These are phyloP conservation scores for Gadus macrocephalus DNA, from an alignment of 2,113 vertebrate genomes.

Conservation along the genomic window DNA sequence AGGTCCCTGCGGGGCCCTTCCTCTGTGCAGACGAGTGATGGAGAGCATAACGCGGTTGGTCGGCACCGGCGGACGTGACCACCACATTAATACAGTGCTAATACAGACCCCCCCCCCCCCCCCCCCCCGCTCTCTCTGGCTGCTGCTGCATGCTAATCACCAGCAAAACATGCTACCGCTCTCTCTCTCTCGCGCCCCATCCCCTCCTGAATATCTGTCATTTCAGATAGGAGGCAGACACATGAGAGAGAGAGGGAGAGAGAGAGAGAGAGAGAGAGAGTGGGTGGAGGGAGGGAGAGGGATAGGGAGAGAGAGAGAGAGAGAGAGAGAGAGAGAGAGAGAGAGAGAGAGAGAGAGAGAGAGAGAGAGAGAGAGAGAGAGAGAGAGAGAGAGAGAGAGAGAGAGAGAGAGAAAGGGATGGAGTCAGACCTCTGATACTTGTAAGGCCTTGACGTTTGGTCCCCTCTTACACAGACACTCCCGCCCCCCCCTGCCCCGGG, in stretches of 20 bases:
- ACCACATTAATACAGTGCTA: constrained; percentile 66
- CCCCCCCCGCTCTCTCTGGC: not conserved
- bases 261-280: constrained; percentile 2
- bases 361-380: constrained; percentile 10
- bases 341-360: constrained; percentile 33
- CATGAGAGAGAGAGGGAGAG: constrained; percentile 34
- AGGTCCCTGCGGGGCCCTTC: constrained; percentile 55
- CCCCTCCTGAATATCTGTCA: constrained; percentile 6
- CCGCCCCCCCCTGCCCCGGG: constrained; percentile 21
- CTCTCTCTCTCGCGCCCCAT: constrained; percentile 24
- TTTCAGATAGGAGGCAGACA: too few relatives aligned
- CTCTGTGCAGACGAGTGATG: constrained; percentile 63
- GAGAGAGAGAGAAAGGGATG: not conserved
- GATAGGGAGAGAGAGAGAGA: constrained; percentile 21
- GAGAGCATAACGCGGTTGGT: constrained; percentile 66
- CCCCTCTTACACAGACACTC: constrained; percentile 19
- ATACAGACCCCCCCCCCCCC: constrained; percentile 36
- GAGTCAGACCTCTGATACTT: constrained; percentile 18
- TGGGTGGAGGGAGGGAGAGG: too few relatives aligned
- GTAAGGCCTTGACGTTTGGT: constrained; percentile 26
- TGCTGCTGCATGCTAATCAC: constrained; percentile 63
- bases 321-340: constrained; percentile 29
- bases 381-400: too few relatives aligned
- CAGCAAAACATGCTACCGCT: not conserved
- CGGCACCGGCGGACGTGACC: constrained; percentile 64